Percentiles rank a stretch among this genome's conserved stretches.
Evolutionary conservation across 2,888 invertebrate genomes (phyloP).

Genomic region (Chloroclystis v-ata): DNA sequence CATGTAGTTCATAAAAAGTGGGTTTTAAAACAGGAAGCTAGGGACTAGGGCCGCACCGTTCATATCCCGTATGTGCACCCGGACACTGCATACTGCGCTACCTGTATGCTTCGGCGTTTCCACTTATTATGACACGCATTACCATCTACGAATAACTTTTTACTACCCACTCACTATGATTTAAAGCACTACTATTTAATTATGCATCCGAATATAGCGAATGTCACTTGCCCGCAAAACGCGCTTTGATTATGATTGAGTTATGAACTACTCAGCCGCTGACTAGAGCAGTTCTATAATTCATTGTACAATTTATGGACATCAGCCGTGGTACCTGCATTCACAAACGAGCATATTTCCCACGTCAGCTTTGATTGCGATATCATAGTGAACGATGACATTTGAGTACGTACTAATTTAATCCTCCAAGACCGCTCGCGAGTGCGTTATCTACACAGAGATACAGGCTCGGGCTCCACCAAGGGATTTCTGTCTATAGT

Average conservation of each 20-base stretch:
- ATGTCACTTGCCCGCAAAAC: constrained; percentile 29
- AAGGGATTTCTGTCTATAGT: constrained; percentile 48
- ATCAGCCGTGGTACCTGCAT: constrained; percentile 50
- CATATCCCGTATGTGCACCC: constrained; percentile 56
- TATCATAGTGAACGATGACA: constrained; percentile 73
- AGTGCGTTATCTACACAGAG: constrained; percentile 54
- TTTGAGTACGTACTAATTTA: constrained; percentile 70
- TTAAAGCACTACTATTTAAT: constrained; percentile 17
- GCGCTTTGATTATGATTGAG: constrained; percentile 57
- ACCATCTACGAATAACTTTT: constrained; percentile 43
- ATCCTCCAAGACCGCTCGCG: constrained; percentile 49
- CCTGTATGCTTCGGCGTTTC: constrained; percentile 54
- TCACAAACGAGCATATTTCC: constrained; percentile 75
- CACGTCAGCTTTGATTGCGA: constrained; percentile 75
- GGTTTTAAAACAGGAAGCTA: constrained; percentile 60
- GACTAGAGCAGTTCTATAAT: constrained; percentile 57
- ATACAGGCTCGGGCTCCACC: constrained; percentile 43
- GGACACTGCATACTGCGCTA: constrained; percentile 60
- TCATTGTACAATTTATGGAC: constrained; percentile 71
- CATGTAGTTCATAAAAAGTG: constrained; percentile 54
- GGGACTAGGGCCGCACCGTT: constrained; percentile 53
- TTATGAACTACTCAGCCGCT: constrained; percentile 52
- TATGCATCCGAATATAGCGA: constrained; percentile 23
- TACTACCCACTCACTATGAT: constrained; percentile 32
- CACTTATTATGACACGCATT: constrained; percentile 53